Conservation (phyloP, 1,140 invertebrate species). For the Dolichoris vasculosae region DNA sequence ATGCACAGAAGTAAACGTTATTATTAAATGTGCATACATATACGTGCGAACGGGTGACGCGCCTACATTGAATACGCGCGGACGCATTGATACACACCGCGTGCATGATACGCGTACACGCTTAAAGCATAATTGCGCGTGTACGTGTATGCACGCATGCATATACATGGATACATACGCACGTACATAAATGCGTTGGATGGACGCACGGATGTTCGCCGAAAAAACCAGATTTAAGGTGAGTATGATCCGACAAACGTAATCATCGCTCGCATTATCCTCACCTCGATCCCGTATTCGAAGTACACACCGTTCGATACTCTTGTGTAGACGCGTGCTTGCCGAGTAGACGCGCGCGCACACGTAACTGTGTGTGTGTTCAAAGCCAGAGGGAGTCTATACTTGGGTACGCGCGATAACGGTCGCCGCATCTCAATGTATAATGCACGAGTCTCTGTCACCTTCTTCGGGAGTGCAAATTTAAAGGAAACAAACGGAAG, state of each 20-base stretch:
- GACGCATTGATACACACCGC: no score
- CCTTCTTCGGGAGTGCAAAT: neutral
- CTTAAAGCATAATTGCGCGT: no score
- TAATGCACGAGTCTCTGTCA: neutral
- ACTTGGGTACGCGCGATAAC: neutral
- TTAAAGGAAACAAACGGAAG: neutral
- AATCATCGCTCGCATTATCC: neutral
- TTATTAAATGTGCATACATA: no score
- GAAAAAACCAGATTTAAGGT: slow-evolving; percentile 36
- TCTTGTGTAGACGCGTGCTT: neutral
- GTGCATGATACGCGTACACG: no score
- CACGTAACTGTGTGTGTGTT: neutral
- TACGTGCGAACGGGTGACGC: no score
- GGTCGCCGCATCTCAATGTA: no score
- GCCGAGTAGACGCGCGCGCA: neutral
- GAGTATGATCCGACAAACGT: neutral
- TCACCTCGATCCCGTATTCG: neutral
- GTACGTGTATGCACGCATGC: neutral
- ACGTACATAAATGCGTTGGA: neutral
- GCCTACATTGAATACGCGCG: no score
- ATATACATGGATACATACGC: neutral
- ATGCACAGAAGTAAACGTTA: no score
- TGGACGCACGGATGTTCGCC: neutral
- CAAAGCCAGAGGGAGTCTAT: neutral
- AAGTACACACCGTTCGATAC: neutral